phyloP scores from a whole-genome alignment of 2,113 vertebrate species.

The Proteles cristata region DNA sequence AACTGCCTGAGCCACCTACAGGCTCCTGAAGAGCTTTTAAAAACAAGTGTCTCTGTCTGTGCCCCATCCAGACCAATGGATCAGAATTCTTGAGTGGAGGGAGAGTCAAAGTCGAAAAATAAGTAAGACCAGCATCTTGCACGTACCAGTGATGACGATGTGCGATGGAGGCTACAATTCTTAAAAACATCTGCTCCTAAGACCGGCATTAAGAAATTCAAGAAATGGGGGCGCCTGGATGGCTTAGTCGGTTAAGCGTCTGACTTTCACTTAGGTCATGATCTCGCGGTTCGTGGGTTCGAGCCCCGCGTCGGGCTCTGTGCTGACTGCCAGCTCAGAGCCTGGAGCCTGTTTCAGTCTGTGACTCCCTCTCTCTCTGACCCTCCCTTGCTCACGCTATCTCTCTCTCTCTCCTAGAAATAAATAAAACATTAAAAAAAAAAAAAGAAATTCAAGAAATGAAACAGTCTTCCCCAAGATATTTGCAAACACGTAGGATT shows the following conservation, averaged over 20 bases:
- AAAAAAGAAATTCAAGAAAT: not conserved
- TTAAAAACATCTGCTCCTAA: not conserved
- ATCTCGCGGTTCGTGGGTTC: too few relatives aligned
- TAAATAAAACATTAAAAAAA: too few relatives aligned
- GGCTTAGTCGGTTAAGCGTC: too few relatives aligned
- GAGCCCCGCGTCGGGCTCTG: too few relatives aligned
- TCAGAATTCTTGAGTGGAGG: not conserved
- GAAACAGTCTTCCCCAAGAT: not conserved
- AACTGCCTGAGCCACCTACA: too few relatives aligned
- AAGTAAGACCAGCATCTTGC: not conserved
- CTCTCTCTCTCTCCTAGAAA: too few relatives aligned
- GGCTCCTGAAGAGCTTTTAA: not conserved
- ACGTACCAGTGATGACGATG: accelerated
- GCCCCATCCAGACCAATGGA: not conserved
- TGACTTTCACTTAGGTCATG: too few relatives aligned
- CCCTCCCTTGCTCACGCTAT: too few relatives aligned
- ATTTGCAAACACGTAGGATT: too few relatives aligned
- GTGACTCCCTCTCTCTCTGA: too few relatives aligned
- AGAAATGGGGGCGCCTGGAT: not conserved
- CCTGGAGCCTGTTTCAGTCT: too few relatives aligned
- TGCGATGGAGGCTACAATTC: not conserved
- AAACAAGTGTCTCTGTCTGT: not conserved
- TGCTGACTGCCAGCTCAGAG: too few relatives aligned
- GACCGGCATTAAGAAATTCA: not conserved
- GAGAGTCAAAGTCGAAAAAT: not conserved